These are phyloP conservation scores for Peromyscus aztecus DNA, from an alignment of 2,797 vertebrate genomes.

Conservation along the genomic window DNA sequence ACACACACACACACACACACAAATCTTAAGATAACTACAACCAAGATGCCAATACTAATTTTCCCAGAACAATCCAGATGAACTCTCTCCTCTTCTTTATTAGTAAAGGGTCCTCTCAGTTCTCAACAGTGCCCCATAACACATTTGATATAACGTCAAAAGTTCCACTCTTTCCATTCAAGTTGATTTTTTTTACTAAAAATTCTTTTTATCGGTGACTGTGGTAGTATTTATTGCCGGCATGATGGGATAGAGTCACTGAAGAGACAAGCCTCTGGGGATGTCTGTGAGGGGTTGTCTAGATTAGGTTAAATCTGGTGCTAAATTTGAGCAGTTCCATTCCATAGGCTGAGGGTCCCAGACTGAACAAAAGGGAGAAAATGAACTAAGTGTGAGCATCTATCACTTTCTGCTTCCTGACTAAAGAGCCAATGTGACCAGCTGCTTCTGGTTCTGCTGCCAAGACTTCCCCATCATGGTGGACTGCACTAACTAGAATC, in stretches of 20 bases:
- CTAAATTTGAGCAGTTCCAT: neutral
- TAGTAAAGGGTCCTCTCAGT: neutral
- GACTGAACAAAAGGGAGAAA: neutral
- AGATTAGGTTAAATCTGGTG: neutral
- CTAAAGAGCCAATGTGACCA: neutral
- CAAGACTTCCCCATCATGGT: no score
- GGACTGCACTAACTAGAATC: neutral
- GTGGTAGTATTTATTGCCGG: neutral
- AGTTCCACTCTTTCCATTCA: neutral
- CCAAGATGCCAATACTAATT: neutral
- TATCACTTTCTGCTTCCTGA: neutral
- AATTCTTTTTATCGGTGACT: neutral
- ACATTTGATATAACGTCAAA: slow-evolving; percentile 17
- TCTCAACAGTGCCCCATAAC: neutral
- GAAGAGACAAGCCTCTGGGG: neutral
- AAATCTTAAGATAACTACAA: neutral
- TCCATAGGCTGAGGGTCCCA: neutral
- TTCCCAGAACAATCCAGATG: neutral
- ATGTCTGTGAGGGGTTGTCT: neutral
- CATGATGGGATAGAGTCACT: neutral
- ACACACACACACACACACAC: neutral
- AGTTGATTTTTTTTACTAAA: neutral
- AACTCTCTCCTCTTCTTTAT: neutral
- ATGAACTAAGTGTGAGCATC: no score
- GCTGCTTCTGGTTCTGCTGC: no score